These are phyloP conservation scores for Bactericera cockerelli DNA, from an alignment of 1,140 invertebrate genomes.

Conservation along the genomic window DNA sequence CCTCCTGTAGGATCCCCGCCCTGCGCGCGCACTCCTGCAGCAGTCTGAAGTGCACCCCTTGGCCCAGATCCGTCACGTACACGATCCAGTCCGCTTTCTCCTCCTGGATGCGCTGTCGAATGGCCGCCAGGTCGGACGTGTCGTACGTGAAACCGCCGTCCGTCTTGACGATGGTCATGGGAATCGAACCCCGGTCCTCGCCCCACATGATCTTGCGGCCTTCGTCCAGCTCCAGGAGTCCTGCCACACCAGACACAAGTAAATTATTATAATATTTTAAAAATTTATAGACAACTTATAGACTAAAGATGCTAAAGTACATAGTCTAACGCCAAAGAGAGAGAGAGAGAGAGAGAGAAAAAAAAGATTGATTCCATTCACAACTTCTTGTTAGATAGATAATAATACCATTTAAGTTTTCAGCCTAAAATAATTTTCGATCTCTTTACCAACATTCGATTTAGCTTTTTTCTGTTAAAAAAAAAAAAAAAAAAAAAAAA, in stretches of 20 bases:
- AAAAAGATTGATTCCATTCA: too few species aligned
- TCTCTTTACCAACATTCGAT: too few species aligned
- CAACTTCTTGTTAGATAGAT: too few species aligned
- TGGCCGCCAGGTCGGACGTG: constrained; percentile 90
- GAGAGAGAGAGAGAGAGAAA: too few species aligned
- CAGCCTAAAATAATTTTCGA: too few species aligned
- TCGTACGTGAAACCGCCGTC: constrained; percentile 99
- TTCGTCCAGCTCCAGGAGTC: constrained; percentile 68
- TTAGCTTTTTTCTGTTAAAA: too few species aligned
- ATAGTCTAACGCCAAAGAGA: constrained; percentile 13
- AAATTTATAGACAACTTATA: not conserved
- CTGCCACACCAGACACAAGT: too few species aligned
- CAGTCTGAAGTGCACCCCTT: constrained; percentile 73
- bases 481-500: too few species aligned
- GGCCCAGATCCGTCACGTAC: constrained; percentile 91
- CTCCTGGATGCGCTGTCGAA: constrained; percentile 74
- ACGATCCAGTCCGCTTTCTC: constrained; percentile 83
- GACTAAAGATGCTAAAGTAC: not conserved
- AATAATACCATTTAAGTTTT: too few species aligned
- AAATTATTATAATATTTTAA: constrained; percentile 10
- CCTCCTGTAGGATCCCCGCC: constrained; percentile 49
- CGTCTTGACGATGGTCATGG: constrained; percentile 90
- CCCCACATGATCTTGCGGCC: constrained; percentile 77
- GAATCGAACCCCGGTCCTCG: constrained; percentile 39
- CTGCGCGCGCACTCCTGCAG: constrained; percentile 53